A percentile compares a stretch with the other conserved stretches of the same genome.
Evolutionary conservation across 2,797 vertebrate genomes (phyloP).

Genomic region (Adelosebastes latens): DNA sequence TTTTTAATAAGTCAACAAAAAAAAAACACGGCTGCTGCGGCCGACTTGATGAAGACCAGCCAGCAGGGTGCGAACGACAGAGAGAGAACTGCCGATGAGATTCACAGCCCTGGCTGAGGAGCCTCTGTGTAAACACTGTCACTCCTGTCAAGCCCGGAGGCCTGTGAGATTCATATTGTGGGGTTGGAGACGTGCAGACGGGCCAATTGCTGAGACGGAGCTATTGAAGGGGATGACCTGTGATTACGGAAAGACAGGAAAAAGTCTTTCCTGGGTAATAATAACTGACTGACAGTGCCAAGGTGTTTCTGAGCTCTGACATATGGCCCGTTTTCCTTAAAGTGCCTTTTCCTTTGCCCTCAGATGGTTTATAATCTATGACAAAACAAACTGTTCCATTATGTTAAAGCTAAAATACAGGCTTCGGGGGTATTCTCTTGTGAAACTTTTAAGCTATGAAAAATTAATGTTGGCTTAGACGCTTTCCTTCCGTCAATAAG

Average conservation of each 20-base stretch:
- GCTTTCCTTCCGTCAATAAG: constrained; percentile 37
- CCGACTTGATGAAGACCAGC: constrained; percentile 68
- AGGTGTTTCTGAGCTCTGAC: constrained; percentile 63
- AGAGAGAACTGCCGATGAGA: constrained; percentile 59
- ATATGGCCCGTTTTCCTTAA: constrained; percentile 50
- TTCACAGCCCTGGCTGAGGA: constrained; percentile 60
- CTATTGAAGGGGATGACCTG: constrained; percentile 61
- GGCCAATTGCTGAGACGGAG: constrained; percentile 57
- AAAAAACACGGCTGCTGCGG: constrained; percentile 44
- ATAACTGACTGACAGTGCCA: constrained; percentile 55
- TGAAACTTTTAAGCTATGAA: constrained; percentile 21
- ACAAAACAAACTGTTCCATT: constrained; percentile 40
- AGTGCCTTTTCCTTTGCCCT: constrained; percentile 28
- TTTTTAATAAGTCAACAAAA: constrained; percentile 59
- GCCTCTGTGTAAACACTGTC: constrained; percentile 79
- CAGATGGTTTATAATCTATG: constrained; percentile 35
- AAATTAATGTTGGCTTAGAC: constrained; percentile 21
- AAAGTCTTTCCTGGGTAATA: constrained; percentile 54
- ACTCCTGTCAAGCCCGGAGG: constrained; percentile 59
- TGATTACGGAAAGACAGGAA: constrained; percentile 64
- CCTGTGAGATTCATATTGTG: constrained; percentile 68
- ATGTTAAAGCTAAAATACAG: not conserved
- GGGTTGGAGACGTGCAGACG: constrained; percentile 58
- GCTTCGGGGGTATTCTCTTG: not conserved
- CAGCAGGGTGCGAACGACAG: constrained; percentile 62